Conservation (phyloP, 2,113 vertebrate genomes). For the Dipodomys stephensi region DNA sequence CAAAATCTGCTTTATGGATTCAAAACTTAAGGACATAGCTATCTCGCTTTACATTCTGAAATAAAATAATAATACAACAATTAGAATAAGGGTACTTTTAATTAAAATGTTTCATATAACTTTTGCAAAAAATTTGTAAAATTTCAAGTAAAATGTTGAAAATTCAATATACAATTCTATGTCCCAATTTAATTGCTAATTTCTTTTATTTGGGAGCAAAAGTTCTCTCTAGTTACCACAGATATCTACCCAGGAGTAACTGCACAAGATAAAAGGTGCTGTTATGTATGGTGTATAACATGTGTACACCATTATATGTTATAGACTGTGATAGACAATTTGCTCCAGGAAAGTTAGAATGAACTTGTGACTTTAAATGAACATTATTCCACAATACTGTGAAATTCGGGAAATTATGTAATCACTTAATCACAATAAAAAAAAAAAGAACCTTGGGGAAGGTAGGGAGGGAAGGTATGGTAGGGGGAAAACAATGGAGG, state of each 20-base stretch:
- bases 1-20: constrained; percentile 81
- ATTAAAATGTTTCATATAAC: not conserved
- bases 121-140: not conserved
- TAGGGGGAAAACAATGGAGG: too few species aligned
- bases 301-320: too few species aligned
- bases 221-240: not conserved
- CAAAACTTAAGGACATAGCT: constrained; percentile 55
- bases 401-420: too few species aligned
- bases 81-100: constrained; percentile 45
- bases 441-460: too few species aligned
- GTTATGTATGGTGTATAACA: too few species aligned
- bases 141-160: constrained; percentile 38
- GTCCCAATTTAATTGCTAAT: not conserved
- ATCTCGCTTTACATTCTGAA: not conserved
- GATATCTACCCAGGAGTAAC: not conserved
- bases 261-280: not conserved
- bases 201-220: not conserved
- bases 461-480: too few species aligned
- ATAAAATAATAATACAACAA: constrained; percentile 58
- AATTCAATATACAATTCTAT: not conserved
- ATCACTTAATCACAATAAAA: too few species aligned
- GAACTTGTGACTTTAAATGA: too few species aligned
- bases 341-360: too few species aligned
- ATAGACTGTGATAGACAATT: too few species aligned
- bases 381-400: too few species aligned